Base-by-base conservation (phyloP, 2,113 vertebrate genomes). In the Pungitius pungitius region DNA sequence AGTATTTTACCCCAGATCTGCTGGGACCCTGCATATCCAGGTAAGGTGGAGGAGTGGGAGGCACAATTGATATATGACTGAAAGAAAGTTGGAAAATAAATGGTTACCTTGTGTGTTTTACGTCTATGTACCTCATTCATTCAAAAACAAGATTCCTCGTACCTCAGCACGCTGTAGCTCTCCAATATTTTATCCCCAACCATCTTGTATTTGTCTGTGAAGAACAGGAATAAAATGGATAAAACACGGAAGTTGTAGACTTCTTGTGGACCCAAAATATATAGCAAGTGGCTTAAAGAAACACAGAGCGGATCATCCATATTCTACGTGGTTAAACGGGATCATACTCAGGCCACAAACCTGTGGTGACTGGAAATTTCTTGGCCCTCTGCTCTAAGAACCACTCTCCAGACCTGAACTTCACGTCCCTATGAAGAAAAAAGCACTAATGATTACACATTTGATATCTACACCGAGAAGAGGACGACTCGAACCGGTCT, bases 391-490 rank as follows among this genome's bases (percentile, higher is more conserved):
- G 94, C 70, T 97, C 95, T 60, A 96, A 89, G 87, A 99, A 99
- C 97, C 97, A 99, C 12, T 99, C 95, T 52, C 96, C 97, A 63
- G 96, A 94, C 80, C 95, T 94, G 83, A 96, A 87, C 92, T 96
- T 98, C 71, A 98, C 73, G 8, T 96, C 94, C 88, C 97, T 99
- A 92, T 22, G 87, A 42, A 52, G 20, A 75, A 30, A 3, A 78
- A 78, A 20, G 30, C 8, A 64, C 26, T 30, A 3, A n/a, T n/a
- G 1, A 24, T 39, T 7, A 30, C 9, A 49, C 5, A 26, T 18
- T 52, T 35, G 5, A 4, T 5, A 35, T 30, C 30, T 30, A 30
- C n/a, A n/a, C n/a, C n/a, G n/a, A n/a, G n/a, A n/a, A n/a, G n/a
- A n/a, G n/a, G n/a, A n/a, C n/a, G n/a, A n/a, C n/a, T n/a, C n/a